A percentile compares a stretch with the other conserved stretches of the same genome.
Evolutionary conservation across 2,888 invertebrate genomes (phyloP).

Genomic region (Schizotus pectinicornis): DNA sequence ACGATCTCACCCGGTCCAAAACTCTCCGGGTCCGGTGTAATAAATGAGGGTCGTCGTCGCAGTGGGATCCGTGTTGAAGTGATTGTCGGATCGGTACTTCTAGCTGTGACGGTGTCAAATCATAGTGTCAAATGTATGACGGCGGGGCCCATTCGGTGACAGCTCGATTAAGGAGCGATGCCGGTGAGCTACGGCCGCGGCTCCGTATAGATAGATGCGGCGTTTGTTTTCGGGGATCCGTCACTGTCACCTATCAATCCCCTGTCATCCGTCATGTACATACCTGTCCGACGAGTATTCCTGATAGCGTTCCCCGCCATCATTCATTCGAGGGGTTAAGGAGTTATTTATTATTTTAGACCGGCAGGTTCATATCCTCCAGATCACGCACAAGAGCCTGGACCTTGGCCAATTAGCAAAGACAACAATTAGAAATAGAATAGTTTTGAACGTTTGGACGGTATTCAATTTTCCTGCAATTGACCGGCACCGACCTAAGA

Average conservation of each 20-base stretch:
- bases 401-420: too few species aligned
- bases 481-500: too few species aligned
- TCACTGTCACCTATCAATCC: slow-evolving; percentile 30
- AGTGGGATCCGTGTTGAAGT: slow-evolving; percentile 29
- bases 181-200: slow-evolving; percentile 23
- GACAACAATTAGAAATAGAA: too few species aligned
- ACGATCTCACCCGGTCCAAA: too few species aligned
- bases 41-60: slow-evolving; percentile 29
- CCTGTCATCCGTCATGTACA: slow-evolving; percentile 27
- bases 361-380: too few species aligned
- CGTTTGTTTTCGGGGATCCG: slow-evolving; percentile 19
- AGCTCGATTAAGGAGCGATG: slow-evolving; percentile 32
- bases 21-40: slow-evolving; percentile 10
- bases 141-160: slow-evolving; percentile 31
- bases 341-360: too few species aligned
- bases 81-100: slow-evolving; percentile 27
- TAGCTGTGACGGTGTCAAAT: slow-evolving; percentile 24
- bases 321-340: slow-evolving; percentile 12
- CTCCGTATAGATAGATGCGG: slow-evolving; percentile 7
- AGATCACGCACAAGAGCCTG: too few species aligned
- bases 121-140: slow-evolving; percentile 29
- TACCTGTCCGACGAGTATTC: slow-evolving; percentile 21
- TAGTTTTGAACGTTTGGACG: too few species aligned
- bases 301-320: slow-evolving; percentile 15
- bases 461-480: too few species aligned